phyloP scores from a whole-genome alignment of 2,113 vertebrate genomes.

The Gymnarchus niloticus region DNA sequence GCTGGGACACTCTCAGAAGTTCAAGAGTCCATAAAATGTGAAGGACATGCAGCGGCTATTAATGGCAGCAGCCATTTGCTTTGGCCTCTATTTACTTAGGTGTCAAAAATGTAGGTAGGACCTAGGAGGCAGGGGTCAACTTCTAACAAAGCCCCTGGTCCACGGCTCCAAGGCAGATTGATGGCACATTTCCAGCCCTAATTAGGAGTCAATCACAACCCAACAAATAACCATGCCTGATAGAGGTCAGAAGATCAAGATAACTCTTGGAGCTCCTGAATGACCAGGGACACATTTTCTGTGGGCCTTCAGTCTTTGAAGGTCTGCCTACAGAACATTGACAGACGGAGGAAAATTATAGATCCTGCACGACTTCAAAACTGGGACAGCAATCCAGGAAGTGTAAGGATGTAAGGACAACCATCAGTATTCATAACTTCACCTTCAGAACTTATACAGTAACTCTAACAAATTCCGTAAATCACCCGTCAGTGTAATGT shows the following conservation, averaged over 20 bases:
- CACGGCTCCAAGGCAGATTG: neutral
- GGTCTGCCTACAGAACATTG: neutral
- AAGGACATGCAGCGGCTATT: neutral
- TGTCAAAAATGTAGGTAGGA: neutral
- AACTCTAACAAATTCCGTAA: neutral
- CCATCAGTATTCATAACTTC: neutral
- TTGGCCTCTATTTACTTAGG: neutral
- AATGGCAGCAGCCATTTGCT: neutral
- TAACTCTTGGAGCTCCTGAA: neutral
- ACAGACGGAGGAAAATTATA: neutral
- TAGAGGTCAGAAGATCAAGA: neutral
- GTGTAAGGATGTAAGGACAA: neutral
- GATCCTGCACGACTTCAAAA: neutral
- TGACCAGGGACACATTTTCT: slow-evolving; percentile 2
- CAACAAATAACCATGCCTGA: neutral
- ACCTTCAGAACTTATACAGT: neutral
- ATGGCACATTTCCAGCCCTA: neutral
- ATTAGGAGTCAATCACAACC: slow-evolving; percentile 8
- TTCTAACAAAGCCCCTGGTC: neutral
- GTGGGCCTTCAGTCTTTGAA: neutral
- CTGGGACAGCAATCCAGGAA: neutral
- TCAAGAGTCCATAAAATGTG: neutral
- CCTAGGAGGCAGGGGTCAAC: neutral
- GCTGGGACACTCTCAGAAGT: neutral
- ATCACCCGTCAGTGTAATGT: too few species aligned